These are phyloP conservation scores for Etia nguti DNA, from an alignment of 2,113 vertebrate genomes.

Conservation along the genomic window DNA sequence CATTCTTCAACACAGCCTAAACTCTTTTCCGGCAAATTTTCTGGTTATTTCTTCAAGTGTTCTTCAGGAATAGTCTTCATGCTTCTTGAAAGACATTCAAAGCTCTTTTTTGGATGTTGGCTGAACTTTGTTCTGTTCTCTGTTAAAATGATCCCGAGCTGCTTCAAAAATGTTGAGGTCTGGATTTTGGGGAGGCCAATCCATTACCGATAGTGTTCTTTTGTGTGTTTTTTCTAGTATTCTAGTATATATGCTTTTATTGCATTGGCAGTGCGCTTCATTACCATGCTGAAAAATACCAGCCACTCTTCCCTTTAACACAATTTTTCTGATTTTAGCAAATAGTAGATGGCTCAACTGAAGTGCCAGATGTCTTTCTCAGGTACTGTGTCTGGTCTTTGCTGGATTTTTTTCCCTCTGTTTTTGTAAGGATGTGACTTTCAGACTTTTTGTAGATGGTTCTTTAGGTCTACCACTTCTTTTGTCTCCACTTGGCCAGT, in stretches of 20 bases:
- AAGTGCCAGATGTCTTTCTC: not conserved
- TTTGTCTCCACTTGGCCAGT: not conserved
- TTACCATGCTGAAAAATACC: not conserved
- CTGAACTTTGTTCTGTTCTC: not conserved
- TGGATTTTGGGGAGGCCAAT: not conserved
- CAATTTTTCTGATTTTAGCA: not conserved
- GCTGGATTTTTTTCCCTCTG: fast-evolving
- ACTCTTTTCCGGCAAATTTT: not conserved
- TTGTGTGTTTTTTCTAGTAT: not conserved
- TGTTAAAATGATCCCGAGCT: not conserved
- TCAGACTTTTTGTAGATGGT: not conserved
- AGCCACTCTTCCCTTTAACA: not conserved
- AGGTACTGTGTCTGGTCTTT: not conserved
- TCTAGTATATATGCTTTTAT: not conserved
- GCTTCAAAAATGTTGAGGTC: not conserved
- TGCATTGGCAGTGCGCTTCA: not conserved
- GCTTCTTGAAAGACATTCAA: not conserved
- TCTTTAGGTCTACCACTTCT: not conserved
- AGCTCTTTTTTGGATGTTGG: not conserved
- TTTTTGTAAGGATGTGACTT: not conserved
- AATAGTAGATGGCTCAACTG: not conserved
- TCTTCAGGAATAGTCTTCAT: not conserved
- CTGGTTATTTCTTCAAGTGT: not conserved
- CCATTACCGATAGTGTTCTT: not conserved
- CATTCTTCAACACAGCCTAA: not conserved